These are phyloP conservation scores for Tupaia tana DNA, from an alignment of 2,113 vertebrate species.

Conservation along the genomic window DNA sequence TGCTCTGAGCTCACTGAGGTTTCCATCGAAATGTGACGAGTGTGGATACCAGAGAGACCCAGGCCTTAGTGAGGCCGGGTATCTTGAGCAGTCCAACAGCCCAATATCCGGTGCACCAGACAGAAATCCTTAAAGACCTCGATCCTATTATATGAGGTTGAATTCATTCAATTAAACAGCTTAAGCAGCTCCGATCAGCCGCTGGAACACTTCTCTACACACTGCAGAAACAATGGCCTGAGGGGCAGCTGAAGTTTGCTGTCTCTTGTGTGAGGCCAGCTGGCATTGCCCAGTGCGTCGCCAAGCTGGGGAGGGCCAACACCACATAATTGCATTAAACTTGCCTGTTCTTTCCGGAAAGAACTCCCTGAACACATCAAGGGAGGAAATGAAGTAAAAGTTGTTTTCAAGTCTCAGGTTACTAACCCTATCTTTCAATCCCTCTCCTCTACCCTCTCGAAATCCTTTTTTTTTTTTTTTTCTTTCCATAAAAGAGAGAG, in stretches of 20 bases:
- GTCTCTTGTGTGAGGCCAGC: conserved; percentile 81
- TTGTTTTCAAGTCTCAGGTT: conserved; percentile 79
- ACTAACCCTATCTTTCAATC: conserved; percentile 52
- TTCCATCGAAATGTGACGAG: conserved; percentile 52
- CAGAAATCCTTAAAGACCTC: conserved; percentile 82
- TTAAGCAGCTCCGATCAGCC: conserved; percentile 84
- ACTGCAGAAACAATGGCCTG: conserved; percentile 84
- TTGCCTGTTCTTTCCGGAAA: conserved; percentile 79
- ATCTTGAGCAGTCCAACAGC: conserved; percentile 80
- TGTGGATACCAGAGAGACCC: neutral
- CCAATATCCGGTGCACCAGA: conserved; percentile 87
- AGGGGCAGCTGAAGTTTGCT: conserved; percentile 81
- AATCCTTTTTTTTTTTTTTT: neutral
- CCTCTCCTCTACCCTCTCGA: neutral
- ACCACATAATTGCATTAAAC: conserved; percentile 86
- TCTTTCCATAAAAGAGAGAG: too few species aligned
- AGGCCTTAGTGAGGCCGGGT: conserved; percentile 75
- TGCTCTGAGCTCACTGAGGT: neutral
- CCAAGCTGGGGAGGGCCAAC: conserved; percentile 76
- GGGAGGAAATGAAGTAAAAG: conserved; percentile 77
- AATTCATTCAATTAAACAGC: conserved; percentile 88
- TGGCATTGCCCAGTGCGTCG: conserved; percentile 81
- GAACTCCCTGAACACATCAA: conserved; percentile 80
- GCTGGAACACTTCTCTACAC: conserved; percentile 83
- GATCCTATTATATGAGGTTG: conserved; percentile 86